phyloP scores from a whole-genome alignment of 2,113 vertebrate genomes.

The Dolichotis patagonum region DNA sequence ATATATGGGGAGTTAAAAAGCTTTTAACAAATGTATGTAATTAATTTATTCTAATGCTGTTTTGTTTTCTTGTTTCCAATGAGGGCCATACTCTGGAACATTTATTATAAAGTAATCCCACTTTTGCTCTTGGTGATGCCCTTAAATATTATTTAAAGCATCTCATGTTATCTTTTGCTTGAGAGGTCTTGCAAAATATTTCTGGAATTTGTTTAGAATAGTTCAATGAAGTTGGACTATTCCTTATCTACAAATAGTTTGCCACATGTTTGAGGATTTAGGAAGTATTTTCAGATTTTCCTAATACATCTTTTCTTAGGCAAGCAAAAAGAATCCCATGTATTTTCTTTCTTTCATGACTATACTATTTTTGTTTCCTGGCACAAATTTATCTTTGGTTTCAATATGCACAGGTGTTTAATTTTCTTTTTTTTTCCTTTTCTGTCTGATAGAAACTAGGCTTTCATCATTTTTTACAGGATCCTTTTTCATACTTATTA shows the following conservation, averaged over 20 bases:
- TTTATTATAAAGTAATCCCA: background rate
- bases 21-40: background rate
- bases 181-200: background rate
- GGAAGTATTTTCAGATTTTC: background rate
- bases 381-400: background rate
- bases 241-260: background rate
- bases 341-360: background rate
- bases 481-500: background rate
- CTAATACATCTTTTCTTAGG: background rate
- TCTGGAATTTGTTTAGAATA: background rate
- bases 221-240: background rate
- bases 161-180: background rate
- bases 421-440: background rate
- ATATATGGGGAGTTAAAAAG: background rate
- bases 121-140: background rate
- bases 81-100: background rate
- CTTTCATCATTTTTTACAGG: background rate
- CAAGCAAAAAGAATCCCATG: background rate
- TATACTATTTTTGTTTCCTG: background rate
- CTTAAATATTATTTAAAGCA: background rate
- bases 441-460: background rate
- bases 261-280: background rate
- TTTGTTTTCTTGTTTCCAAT: background rate
- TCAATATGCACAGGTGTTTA: background rate
- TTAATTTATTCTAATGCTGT: background rate